Conservation (phyloP, 1,140 invertebrate species). For the Heliconius nattereri region DNA sequence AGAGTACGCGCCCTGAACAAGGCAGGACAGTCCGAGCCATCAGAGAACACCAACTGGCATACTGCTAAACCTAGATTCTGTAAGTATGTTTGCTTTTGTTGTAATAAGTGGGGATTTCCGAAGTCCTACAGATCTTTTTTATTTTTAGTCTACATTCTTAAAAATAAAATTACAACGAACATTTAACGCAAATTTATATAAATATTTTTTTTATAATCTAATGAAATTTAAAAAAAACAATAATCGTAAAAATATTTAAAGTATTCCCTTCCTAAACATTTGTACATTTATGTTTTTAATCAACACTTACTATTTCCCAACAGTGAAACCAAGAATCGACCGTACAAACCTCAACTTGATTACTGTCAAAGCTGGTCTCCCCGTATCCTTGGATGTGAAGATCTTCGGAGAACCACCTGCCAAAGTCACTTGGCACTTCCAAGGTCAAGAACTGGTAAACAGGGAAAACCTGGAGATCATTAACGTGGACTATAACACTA, state of each 20-base stretch:
- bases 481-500: slow-evolving; percentile 94
- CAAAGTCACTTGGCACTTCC: slow-evolving; percentile 93
- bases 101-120: too few relatives aligned
- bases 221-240: too few relatives aligned
- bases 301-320: slow-evolving; percentile 44
- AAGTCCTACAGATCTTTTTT: too few relatives aligned
- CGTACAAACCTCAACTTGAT: slow-evolving; percentile 92
- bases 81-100: slow-evolving; percentile 81
- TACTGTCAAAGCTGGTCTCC: slow-evolving; percentile 94
- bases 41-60: slow-evolving; percentile 96
- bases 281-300: background rate
- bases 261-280: too few relatives aligned
- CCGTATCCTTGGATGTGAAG: slow-evolving; percentile 94
- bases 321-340: slow-evolving; percentile 96
- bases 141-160: too few relatives aligned
- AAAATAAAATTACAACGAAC: too few relatives aligned
- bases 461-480: slow-evolving; percentile 89
- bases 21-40: slow-evolving; percentile 97
- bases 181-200: too few relatives aligned
- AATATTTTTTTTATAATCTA: too few relatives aligned
- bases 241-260: too few relatives aligned
- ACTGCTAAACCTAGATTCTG: slow-evolving; percentile 96
- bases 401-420: slow-evolving; percentile 97
- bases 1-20: slow-evolving; percentile 97
- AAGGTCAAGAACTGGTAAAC: slow-evolving; percentile 86